Evolutionary conservation across 2,888 invertebrate species (phyloP).

Genomic region (Drosophila sordidula): DNA sequence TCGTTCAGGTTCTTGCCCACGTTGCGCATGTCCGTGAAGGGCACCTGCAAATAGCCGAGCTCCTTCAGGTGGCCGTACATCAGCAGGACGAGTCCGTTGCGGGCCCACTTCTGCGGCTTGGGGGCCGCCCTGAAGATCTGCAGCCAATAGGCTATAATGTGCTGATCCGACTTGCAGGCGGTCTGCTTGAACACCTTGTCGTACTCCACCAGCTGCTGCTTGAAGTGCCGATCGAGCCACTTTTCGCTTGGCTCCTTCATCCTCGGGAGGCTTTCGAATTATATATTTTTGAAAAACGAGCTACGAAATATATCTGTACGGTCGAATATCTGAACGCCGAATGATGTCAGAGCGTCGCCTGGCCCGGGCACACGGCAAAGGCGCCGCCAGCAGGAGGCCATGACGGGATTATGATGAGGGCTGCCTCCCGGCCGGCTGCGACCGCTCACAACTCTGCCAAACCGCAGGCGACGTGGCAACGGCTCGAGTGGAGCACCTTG

Average conservation of each 20-base stretch:
- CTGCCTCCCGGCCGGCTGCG: constrained; percentile 43
- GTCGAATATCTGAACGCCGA: constrained; percentile 1
- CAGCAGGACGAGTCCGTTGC: constrained; percentile 50
- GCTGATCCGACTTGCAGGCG: constrained; percentile 39
- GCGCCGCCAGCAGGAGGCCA: constrained; percentile 10
- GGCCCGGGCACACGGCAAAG: constrained; percentile 5
- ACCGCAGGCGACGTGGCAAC: constrained; percentile 31
- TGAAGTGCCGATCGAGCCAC: constrained; percentile 50
- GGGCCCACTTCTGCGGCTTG: constrained; percentile 41
- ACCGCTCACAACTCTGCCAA: constrained; percentile 33
- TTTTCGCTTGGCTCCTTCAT: constrained; percentile 2
- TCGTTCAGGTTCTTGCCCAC: constrained; percentile 42
- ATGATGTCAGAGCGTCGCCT: neutral
- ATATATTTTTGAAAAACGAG: neutral
- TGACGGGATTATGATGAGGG: constrained; percentile 50
- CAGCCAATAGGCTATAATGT: constrained; percentile 47
- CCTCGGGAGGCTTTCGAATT: neutral
- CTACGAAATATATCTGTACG: neutral
- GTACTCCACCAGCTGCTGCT: constrained; percentile 33
- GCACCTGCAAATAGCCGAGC: constrained; percentile 39
- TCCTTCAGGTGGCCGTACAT: constrained; percentile 58
- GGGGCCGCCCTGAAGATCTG: constrained; percentile 28
- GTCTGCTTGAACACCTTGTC: neutral
- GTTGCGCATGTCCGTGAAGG: constrained; percentile 51
- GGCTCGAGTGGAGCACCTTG: constrained; percentile 62